Percentiles rank a stretch among this genome's conserved stretches.
phyloP scores from a whole-genome alignment of 1,140 invertebrate genomes.

The Aphaenogaster rudis region DNA sequence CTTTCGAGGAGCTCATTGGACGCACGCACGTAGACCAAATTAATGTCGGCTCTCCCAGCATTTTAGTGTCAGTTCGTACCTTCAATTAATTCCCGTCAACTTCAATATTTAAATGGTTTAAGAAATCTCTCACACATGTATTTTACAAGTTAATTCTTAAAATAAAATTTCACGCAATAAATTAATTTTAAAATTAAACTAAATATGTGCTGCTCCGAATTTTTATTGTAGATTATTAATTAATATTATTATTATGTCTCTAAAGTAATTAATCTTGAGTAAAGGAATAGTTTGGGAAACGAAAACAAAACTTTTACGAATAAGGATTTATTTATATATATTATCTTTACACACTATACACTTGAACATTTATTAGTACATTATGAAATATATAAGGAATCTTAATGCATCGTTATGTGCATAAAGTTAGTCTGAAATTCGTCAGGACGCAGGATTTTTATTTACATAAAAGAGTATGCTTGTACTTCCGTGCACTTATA shows the following conservation, averaged over 20 bases:
- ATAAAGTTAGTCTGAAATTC: not conserved
- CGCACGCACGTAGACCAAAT: slow-evolving; percentile 18
- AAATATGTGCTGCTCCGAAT: not conserved
- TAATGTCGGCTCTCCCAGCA: slow-evolving; percentile 14
- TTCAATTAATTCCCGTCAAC: slow-evolving; percentile 11
- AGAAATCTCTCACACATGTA: not conserved
- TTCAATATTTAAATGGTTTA: slow-evolving; percentile 25
- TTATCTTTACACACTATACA: not conserved
- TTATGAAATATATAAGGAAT: not conserved
- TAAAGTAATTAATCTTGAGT: not conserved
- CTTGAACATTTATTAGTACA: not conserved
- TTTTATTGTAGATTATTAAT: not conserved
- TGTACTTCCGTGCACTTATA: not conserved
- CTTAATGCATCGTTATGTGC: not conserved
- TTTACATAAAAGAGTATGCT: not conserved
- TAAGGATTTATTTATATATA: slow-evolving; percentile 4
- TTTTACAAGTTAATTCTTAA: not conserved
- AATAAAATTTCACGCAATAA: not conserved
- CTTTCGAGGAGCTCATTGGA: slow-evolving; percentile 47
- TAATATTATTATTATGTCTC: not conserved
- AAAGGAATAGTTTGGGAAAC: not conserved
- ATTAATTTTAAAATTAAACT: slow-evolving; percentile 7
- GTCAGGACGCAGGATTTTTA: not conserved
- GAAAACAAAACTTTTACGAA: not conserved
- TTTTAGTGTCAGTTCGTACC: not conserved